phyloP scores from a whole-genome alignment of 2,797 vertebrate species.

The Zenarchopterus dispar region DNA sequence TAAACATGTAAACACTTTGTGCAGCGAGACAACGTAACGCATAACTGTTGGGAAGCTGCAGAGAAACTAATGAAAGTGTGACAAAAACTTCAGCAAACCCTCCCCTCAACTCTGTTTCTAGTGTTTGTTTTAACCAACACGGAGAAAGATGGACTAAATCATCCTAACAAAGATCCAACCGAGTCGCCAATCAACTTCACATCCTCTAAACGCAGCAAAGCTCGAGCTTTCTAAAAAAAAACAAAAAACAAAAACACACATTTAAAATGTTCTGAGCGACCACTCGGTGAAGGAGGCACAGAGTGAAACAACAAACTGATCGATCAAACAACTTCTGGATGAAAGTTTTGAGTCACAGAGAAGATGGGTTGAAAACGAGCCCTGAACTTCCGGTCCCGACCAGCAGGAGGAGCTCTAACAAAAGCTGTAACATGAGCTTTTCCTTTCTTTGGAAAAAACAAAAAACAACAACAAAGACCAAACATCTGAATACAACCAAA shows the following conservation, averaged over 20 bases:
- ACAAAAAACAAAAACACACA: too few species aligned
- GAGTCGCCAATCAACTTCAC: too few species aligned
- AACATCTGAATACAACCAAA: background rate
- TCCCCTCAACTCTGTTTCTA: background rate
- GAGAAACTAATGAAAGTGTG: background rate
- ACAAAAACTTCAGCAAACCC: too few species aligned
- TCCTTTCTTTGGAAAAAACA: background rate
- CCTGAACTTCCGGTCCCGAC: slow-evolving; percentile 27
- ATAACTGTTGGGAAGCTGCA: slow-evolving; percentile 13
- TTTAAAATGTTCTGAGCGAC: background rate
- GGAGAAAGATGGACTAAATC: background rate
- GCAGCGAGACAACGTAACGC: background rate
- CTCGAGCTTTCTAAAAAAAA: background rate
- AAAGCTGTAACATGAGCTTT: background rate
- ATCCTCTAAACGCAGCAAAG: background rate
- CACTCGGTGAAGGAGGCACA: background rate
- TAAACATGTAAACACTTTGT: slow-evolving; percentile 75
- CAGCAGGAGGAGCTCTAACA: slow-evolving; percentile 71
- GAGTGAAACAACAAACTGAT: background rate
- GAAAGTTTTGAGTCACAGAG: slow-evolving; percentile 8
- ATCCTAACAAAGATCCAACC: too few species aligned
- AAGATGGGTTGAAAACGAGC: slow-evolving; percentile 1
- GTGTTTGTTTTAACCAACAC: slow-evolving; percentile 12
- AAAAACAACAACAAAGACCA: background rate
- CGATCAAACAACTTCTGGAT: slow-evolving; percentile 8